Base-by-base conservation (phyloP, 2,888 invertebrate genomes). In the Thyatira batis region DNA sequence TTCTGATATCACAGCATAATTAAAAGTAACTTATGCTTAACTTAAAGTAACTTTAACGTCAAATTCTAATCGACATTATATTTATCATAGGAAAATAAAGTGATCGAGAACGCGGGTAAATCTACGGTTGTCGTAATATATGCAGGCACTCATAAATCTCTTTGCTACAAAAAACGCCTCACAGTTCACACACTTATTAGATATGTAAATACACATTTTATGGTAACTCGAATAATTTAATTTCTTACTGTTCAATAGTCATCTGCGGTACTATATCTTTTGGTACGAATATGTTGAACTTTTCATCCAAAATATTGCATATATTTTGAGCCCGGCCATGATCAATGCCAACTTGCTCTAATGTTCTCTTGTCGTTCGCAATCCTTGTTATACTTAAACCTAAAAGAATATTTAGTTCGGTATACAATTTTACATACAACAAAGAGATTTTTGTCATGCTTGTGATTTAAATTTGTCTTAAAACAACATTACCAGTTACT, bases 251-350 rank as follows among this genome's bases (percentile, higher is more conserved):
- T 6, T 45, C 20, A 45, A 55, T 27, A 1, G 51, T 52, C 45
- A 52, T 49, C 6, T 45, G 25, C 6, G 55, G 49, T 20, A 52
- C 20, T 0, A 33, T 33, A 21, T 55, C 52, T 10, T 52, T 55
- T 11, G 49, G 45, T n/a, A 52, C 8, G 13, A 27, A 30, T 9
- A 55, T 20, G 21, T 55, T 52, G 13, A 27, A 52, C 30, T 52
- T 55, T 27, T 45, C 10, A 10, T 45, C 45, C 10, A 45, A 45
- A 21, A 20, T 20, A 2, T 20, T 45, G 21, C 45, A 13, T 6
- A 45, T 1, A 1, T 45, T 21, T 20, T 11, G 21, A 45, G 21
- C 21, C 4, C 20, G 20, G 10, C 20, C 10, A 11, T 10, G 10
- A 11, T 20, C 21, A 45, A 20, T 11, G 10, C 20, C 45, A 10